phyloP scores from a whole-genome alignment of 2,888 invertebrate genomes.

The Himalopsyche anomala region DNA sequence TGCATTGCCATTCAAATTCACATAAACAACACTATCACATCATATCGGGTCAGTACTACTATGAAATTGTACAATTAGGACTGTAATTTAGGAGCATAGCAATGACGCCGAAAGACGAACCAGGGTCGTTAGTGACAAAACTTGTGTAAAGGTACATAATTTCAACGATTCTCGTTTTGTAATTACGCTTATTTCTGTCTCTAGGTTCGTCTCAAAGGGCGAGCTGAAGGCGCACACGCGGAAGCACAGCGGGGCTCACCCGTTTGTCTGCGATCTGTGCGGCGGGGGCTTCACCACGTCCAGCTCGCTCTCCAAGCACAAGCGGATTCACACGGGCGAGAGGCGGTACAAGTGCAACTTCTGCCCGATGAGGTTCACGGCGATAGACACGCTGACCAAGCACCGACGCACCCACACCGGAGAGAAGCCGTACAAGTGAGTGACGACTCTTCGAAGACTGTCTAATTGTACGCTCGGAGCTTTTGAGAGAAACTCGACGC shows the following conservation, averaged over 20 bases:
- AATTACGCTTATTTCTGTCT: background rate
- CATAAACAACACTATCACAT: too few species aligned
- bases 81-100: too few species aligned
- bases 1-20: too few species aligned
- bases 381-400: background rate
- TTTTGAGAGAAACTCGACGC: background rate
- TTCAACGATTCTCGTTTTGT: background rate
- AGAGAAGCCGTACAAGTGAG: constrained; percentile 6
- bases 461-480: background rate
- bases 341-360: constrained; percentile 4
- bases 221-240: background rate
- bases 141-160: too few species aligned
- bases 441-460: background rate
- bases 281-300: background rate
- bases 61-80: too few species aligned
- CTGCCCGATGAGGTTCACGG: constrained; percentile 5
- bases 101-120: too few species aligned
- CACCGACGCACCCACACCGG: background rate
- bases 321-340: background rate
- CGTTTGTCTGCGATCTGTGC: background rate
- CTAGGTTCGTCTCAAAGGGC: background rate
- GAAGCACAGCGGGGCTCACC: background rate
- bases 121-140: too few species aligned
- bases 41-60: too few species aligned
- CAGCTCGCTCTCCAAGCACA: background rate